Evolutionary conservation across 2,797 vertebrate genomes (phyloP).

Genomic region (Xenentodon cancila): DNA sequence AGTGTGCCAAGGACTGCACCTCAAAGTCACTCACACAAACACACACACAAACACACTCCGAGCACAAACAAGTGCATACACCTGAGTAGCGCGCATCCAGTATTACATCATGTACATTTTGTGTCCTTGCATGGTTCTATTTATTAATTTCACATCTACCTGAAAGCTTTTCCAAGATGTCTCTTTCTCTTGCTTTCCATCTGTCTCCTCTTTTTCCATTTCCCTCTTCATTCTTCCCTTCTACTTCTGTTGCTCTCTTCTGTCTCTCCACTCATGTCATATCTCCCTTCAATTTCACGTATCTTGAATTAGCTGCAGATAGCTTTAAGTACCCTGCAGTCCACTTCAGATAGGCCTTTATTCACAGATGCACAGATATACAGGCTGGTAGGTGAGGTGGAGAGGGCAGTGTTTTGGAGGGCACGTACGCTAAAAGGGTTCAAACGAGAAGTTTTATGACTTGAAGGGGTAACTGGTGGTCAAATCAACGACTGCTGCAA

Average conservation of each 20-base stretch:
- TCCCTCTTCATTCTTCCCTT: conserved; percentile 6
- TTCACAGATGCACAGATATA: conserved; percentile 73
- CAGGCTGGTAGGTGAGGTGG: conserved; percentile 32
- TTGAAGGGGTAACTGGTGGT: conserved; percentile 22
- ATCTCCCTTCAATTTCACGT: conserved; percentile 82
- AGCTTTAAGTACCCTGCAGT: conserved; percentile 78
- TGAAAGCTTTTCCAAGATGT: conserved; percentile 75
- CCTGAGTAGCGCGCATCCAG: conserved; percentile 42
- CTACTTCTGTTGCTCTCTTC: conserved; percentile 12
- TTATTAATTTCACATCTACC: conserved; percentile 72
- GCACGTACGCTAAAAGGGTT: conserved; percentile 33
- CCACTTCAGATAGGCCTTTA: conserved; percentile 71
- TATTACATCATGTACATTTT: conserved; percentile 47
- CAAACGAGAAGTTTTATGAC: conserved; percentile 30
- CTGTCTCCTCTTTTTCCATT: conserved; percentile 26
- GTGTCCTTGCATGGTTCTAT: conserved; percentile 66
- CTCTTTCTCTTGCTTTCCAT: conserved; percentile 28
- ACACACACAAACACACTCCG: conserved; percentile 33
- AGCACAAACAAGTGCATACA: conserved; percentile 18
- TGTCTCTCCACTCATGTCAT: conserved; percentile 63
- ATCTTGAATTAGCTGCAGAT: conserved; percentile 83
- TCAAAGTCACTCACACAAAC: conserved; percentile 82
- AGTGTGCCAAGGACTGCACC: conserved; percentile 84
- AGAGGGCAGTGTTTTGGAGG: conserved; percentile 51
- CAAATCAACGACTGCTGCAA: neutral